Base-by-base conservation (phyloP, 2,888 invertebrate genomes). In the Bedellia somnulentella region DNA sequence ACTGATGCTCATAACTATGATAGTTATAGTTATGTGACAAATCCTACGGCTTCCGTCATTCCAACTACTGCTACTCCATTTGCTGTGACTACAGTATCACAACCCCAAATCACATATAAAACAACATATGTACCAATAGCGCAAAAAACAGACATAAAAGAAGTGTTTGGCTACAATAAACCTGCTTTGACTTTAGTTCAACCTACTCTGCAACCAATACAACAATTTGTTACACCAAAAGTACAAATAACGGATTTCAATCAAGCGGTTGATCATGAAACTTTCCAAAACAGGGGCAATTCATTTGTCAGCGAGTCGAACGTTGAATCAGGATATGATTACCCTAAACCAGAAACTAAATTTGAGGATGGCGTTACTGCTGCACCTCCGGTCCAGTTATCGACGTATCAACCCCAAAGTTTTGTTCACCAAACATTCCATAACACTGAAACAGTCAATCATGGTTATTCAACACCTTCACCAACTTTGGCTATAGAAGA, bases 61-160 rank as follows among this genome's bases (percentile, higher is more conserved):
- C 67, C 73, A 2, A 71, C 73, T 4, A 71, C 73, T 10, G 60
- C 64, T 3, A 67, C 60, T 21, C 71, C 73, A 0, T 57, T 62
- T 22, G 61, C 64, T 14, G 56, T 59, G 1, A 71, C 71, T 5
- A 59, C 64, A 18, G 50, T 68, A 6, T 38, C 64, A 31, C 70
- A 70, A 2, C 35, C 47, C 10, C 43, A 57, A 1, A 40, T 52
- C 3, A 50, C 64, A 0, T 70, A 63, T 27, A 71, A 56, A 46
- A 67, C 70, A 12, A 57, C 63, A 1, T 68, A 52, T 32, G 53
- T 70, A 1, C 60, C 70, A 18, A 52, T 62, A 47, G 49, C 48
- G 16, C 71, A 75, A 6, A 73, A 54, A 38, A 56, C 64, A 1
- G 66, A 52, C 34, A 47, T 75, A 2, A 68, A 67, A 37, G 64